A percentile compares a stretch with the other conserved stretches of the same genome.
phyloP scores from a whole-genome alignment of 2,113 vertebrate species.

The Aramus guarauna region DNA sequence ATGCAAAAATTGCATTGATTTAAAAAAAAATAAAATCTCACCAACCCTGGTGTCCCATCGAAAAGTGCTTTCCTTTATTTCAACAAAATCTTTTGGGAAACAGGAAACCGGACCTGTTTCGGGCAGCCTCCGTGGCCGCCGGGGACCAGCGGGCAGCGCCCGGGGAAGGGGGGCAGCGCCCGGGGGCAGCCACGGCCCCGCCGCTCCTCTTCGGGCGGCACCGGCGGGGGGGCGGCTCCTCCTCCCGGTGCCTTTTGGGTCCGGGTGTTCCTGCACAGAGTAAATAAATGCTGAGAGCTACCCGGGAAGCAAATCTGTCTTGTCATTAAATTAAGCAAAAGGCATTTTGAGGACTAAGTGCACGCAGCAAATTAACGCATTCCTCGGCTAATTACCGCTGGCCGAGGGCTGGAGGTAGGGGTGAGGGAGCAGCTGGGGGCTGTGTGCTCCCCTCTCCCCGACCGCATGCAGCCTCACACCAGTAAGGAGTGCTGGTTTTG shows the following conservation, averaged over 20 bases:
- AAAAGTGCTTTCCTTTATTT: not conserved
- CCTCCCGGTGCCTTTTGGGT: rapidly evolving
- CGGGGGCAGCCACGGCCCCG: not conserved
- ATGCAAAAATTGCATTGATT: not conserved
- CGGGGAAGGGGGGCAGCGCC: no score
- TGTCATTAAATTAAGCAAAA: not conserved
- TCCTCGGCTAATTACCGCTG: not conserved
- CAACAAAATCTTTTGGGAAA: not conserved
- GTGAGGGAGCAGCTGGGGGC: no score
- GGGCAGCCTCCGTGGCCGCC: no score
- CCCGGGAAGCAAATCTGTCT: not conserved
- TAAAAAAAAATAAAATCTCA: not conserved
- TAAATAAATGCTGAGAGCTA: not conserved
- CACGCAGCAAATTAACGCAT: not conserved
- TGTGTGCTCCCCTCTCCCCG: no score
- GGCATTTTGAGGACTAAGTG: not conserved
- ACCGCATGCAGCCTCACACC: rapidly evolving
- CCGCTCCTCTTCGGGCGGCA: rapidly evolving
- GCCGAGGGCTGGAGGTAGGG: not conserved
- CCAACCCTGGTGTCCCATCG: no score
- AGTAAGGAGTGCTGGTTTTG: not conserved
- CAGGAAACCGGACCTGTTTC: rapidly evolving
- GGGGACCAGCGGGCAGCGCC: not conserved
- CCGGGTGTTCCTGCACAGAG: not conserved
- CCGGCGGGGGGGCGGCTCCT: rapidly evolving